Base-by-base conservation (phyloP, 2,797 vertebrate genomes). In the Meriones psammophilus region DNA sequence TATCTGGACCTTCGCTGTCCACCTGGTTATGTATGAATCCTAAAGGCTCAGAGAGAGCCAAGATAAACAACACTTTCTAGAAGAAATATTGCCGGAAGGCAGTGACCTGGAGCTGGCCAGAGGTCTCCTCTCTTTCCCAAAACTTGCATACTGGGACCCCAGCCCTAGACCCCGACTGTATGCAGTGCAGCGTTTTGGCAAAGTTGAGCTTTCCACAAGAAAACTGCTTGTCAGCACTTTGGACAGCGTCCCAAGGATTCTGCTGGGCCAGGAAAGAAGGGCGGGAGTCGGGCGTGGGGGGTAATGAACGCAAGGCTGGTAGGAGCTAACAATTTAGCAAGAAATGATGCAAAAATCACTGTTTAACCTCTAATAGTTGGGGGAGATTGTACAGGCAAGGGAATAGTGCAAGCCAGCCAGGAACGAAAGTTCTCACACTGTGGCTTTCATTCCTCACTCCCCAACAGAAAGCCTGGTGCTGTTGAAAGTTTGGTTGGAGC, bases 401-500 rank as follows among this genome's bases (percentile, higher is more conserved):
- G 68, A 91, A n/a, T 77, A 88, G 91, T 94, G 50, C 56, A 91
- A 96, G 54, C 33, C 94, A 94, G 76, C 68, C 17, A 86, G 93
- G 50, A 92, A 90, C 73, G 88, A 96, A 96, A 91, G 30, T 97
- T 98, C 96, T 94, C 95, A 36, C 92, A 92, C 96, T 98, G 97
- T 96, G 95, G 91, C 95, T 96, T 95, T 89, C 77, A 92, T 94
- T 97, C 5, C 1, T 88, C 95, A 94, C 96, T 98, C 98, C 97
- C 94, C 96, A 50, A 96, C 97, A 97, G 97, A 98, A 98, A 97
- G 68, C 93, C 97, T 85, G 94, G 92, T 91, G 80, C 96, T 98
- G 96, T 97, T 98, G 98, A 98, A 98, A 98, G 97, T 97, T 98
- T 97, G 96, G 95, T 89, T 96, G 88, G 81, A 91, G 98, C 15